Evolutionary conservation across 2,113 vertebrate genomes (phyloP).

Genomic region (Nematolebias whitei): DNA sequence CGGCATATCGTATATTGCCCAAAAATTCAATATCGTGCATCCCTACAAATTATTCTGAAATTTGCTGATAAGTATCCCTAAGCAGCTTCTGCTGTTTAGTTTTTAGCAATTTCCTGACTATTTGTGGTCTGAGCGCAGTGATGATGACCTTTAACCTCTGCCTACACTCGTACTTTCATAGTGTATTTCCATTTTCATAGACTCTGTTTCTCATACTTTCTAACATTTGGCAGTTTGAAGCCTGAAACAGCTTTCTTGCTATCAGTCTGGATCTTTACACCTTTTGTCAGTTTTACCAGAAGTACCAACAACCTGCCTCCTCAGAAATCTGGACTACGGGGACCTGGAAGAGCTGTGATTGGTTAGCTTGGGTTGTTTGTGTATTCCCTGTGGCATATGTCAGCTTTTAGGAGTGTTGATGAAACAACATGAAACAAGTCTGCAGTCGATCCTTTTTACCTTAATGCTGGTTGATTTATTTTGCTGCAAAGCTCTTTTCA

Average conservation of each 20-base stretch:
- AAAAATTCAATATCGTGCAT: no score
- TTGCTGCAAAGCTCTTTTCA: background rate
- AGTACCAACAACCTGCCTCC: background rate
- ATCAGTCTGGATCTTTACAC: background rate
- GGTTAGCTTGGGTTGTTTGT: slow-evolving; percentile 4
- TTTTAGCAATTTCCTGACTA: slow-evolving; percentile 2
- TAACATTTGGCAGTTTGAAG: background rate
- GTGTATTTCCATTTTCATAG: slow-evolving; percentile 26
- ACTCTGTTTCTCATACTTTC: slow-evolving; percentile 25
- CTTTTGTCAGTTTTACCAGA: background rate
- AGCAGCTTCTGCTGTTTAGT: slow-evolving; percentile 15
- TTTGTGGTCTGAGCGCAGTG: slow-evolving; percentile 3
- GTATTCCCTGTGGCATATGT: slow-evolving; percentile 1
- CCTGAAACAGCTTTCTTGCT: background rate
- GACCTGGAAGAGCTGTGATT: background rate
- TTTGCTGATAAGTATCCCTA: background rate
- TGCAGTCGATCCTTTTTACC: background rate
- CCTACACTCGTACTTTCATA: slow-evolving; percentile 11
- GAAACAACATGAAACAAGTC: background rate
- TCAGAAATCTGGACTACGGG: background rate
- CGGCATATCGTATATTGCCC: no score
- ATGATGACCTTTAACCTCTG: slow-evolving; percentile 16
- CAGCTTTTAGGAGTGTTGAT: background rate
- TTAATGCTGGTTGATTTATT: slow-evolving; percentile 15
- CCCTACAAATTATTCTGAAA: no score